Conservation (phyloP, 2,797 vertebrate genomes). For the Lepus oiostolus region DNA sequence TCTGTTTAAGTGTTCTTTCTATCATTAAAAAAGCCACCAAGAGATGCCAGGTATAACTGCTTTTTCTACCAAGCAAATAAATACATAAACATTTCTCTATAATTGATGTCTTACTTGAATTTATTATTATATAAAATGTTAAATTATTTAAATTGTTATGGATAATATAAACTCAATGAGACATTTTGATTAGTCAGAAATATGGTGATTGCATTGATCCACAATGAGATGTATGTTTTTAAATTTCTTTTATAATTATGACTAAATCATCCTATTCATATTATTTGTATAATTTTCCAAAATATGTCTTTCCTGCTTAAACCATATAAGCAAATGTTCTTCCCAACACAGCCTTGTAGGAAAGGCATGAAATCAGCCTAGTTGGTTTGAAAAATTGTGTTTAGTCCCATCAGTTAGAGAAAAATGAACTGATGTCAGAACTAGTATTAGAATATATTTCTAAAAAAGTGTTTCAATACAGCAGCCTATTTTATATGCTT, state of each 20-base stretch:
- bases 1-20: not conserved
- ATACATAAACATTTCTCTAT: not conserved
- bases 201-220: not conserved
- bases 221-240: not conserved
- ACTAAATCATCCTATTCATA: not conserved
- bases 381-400: constrained; percentile 11
- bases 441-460: not conserved
- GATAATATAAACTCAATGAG: not conserved
- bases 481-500: not conserved
- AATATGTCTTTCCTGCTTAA: not conserved
- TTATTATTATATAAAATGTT: constrained; percentile 1
- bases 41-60: not conserved
- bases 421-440: not conserved
- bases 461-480: not conserved
- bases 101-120: constrained; percentile 31
- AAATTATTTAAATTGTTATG: constrained; percentile 61
- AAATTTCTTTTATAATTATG: constrained; percentile 23
- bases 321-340: constrained; percentile 15
- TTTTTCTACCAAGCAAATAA: constrained; percentile 53
- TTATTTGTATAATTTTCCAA: constrained; percentile 5
- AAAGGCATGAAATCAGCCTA: not conserved
- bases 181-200: constrained; percentile 24
- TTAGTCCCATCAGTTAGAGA: not conserved
- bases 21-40: not conserved
- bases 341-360: not conserved